These are phyloP conservation scores for Monodelphis domestica DNA, from an alignment of 2,797 vertebrate species.

Conservation along the genomic window DNA sequence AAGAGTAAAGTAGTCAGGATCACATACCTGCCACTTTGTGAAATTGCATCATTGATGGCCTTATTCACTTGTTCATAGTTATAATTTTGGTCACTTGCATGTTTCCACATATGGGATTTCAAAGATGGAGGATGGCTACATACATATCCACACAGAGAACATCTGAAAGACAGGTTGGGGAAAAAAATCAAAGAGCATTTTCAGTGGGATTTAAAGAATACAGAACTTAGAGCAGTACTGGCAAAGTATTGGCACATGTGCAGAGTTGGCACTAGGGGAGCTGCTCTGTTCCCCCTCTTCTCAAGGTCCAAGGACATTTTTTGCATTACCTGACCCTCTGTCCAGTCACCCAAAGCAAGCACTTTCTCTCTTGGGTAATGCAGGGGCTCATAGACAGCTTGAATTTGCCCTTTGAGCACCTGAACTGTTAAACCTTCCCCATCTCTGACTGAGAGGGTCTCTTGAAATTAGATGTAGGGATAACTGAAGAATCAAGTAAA, in stretches of 20 bases:
- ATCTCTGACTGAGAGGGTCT: too few species aligned
- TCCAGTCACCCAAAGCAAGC: too few species aligned
- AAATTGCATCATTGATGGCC: constrained; percentile 98
- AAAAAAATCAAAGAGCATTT: constrained; percentile 10
- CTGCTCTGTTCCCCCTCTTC: too few species aligned
- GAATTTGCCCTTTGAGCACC: too few species aligned
- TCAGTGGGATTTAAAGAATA: neutral
- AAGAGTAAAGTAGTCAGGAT: neutral
- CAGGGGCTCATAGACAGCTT: too few species aligned
- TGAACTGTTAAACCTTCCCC: too few species aligned
- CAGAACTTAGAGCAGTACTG: too few species aligned
- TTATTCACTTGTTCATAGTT: constrained; percentile 99
- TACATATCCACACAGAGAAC: constrained; percentile 98
- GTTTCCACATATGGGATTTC: constrained; percentile 99
- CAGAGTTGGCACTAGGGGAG: too few species aligned
- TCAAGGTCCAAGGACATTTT: too few species aligned
- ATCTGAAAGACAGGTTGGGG: constrained; percentile 84
- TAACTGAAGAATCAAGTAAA: constrained; percentile 24
- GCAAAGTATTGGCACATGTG: too few species aligned
- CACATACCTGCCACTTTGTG: constrained; percentile 94
- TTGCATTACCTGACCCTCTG: too few species aligned
- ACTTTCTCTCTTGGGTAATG: too few species aligned
- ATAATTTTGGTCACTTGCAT: constrained; percentile 98
- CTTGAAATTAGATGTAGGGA: neutral
- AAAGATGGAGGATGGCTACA: constrained; percentile 98